Base-by-base conservation (phyloP, 1,140 invertebrate genomes). In the Araneus ventricosus region DNA sequence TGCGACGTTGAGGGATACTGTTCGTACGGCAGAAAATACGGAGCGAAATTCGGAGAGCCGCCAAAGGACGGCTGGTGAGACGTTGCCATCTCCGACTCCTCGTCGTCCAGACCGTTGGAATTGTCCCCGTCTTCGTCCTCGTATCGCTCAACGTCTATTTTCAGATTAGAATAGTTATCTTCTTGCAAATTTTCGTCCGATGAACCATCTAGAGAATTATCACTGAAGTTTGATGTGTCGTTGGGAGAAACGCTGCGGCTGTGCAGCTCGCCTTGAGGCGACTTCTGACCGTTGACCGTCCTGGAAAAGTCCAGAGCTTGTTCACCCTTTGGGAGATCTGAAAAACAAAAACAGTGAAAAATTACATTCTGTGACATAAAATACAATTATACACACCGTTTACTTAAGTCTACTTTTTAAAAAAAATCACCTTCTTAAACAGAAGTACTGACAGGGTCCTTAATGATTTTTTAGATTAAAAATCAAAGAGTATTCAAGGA, bases 81-180 rank as follows among this genome's bases (percentile, higher is more conserved):
- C 17, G 91, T 41, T 10, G 82, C 63, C 8, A 79, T 39, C 61
- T 93, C 91, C 10, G 90, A 92, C 22, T 57, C 91, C 22, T 93
- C 91, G 27, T 93, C 91, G 30, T 93, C 91, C 24, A 92, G 4
- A 14, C 41, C 14, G 22, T 93, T 88, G 24, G 91, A 93, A 86
- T 84, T 82, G 86, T 90, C 88, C 4, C 41, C 39, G 24, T 94
- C 91, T 24, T 89, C 70, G 57, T 94, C 94, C 34, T 94, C 95
- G 94, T 89, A 96, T 7, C 96, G 96, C 95, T 97, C 97, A 94
- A 89, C 92, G 45, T 89, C 93, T 1, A 90, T 86, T 67, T 90
- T 93, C 14, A 90, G 34, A 70, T 90, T 57, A 5, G 37, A 30
- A 59, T 75, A 86, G 20, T 86, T 85, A 2, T 93, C 91, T 1